These are phyloP conservation scores for Apocheima hispidaria DNA, from an alignment of 2,888 invertebrate genomes.

Conservation along the genomic window DNA sequence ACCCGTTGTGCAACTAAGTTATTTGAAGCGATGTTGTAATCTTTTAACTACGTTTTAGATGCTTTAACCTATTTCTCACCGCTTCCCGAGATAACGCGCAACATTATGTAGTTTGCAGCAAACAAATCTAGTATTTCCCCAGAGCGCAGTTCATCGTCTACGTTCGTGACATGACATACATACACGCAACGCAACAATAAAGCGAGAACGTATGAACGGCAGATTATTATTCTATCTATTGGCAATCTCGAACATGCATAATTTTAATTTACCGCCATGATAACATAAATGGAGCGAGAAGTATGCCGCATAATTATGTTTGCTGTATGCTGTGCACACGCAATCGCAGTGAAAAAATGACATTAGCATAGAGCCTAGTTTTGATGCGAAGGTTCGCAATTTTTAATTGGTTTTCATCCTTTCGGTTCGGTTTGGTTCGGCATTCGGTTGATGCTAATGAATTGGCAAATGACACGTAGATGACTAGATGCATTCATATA, in stretches of 20 bases:
- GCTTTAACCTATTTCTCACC: conserved; percentile 37
- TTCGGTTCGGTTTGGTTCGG: too few relatives aligned
- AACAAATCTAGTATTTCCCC: conserved; percentile 41
- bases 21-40: conserved; percentile 32
- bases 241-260: conserved; percentile 63
- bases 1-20: conserved; percentile 19
- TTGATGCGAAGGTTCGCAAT: conserved; percentile 40
- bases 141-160: conserved; percentile 28
- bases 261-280: conserved; percentile 75
- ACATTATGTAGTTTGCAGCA: conserved; percentile 23
- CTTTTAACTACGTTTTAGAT: conserved; percentile 24
- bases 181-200: conserved; percentile 34
- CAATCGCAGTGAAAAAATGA: conserved; percentile 74
- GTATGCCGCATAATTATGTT: conserved; percentile 74
- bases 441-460: conserved; percentile 19
- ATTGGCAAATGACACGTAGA: conserved; percentile 15
- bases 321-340: conserved; percentile 74
- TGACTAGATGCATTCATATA: conserved; percentile 16
- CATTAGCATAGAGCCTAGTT: conserved; percentile 64
- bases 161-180: conserved; percentile 31
- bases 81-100: conserved; percentile 37
- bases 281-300: conserved; percentile 82
- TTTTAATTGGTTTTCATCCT: conserved; percentile 10
- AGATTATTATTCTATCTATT: conserved; percentile 50
- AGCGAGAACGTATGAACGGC: conserved; percentile 30